Evolutionary conservation across 2,113 vertebrate genomes (phyloP), one percentile per base, ranked within the genome.

Genomic region (Peromyscus polionotus): DNA sequence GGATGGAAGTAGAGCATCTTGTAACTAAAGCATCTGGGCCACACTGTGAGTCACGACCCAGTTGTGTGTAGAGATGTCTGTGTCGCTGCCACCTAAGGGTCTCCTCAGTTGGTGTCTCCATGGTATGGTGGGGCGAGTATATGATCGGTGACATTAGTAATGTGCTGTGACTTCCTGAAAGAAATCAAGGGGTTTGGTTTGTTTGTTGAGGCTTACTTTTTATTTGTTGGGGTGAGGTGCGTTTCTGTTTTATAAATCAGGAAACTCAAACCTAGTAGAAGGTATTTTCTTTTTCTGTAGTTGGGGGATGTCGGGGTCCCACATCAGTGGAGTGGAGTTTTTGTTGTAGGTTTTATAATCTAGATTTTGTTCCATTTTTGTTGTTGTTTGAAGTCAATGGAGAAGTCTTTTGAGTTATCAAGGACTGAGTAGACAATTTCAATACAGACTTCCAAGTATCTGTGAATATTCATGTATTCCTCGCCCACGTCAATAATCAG

Each of bases 311-410:
- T 86, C 2, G 68, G 73, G 13, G 24, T 48, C 48, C 87, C 33
- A 5, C 22, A 28, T 83, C 31, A 77, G 70, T 73, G 31, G 4
- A 33, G n/a, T 76, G 75, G 42, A 8, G 9, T 11, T 36, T n/a
- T 36, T 36, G 8, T 80, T 31, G n/a, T 39, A 16, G 24, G 36
- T 16, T 63, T 84, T 80, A 95, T 88, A 36, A 36, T 20, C 17
- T 91, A 59, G 42, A 57, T 92, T 97, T 94, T 77, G 42, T 92
- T 97, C 96, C 26, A 39, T 88, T 94, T 95, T 97, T 95, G 28
- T 67, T 45, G 42, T 93, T 91, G n/a, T 93, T 93, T 85, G 20
- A 26, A 54, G 20, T 65, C 42, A 36, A 1, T 72, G 76, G 24
- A 77, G 81, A 93, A 93, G 14, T 11, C 0, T 70, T 92, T 96